Percentiles rank a stretch among this genome's conserved stretches.
These are phyloP conservation scores for Myodes glareolus DNA, from an alignment of 2,113 vertebrate species.

Conservation along the genomic window DNA sequence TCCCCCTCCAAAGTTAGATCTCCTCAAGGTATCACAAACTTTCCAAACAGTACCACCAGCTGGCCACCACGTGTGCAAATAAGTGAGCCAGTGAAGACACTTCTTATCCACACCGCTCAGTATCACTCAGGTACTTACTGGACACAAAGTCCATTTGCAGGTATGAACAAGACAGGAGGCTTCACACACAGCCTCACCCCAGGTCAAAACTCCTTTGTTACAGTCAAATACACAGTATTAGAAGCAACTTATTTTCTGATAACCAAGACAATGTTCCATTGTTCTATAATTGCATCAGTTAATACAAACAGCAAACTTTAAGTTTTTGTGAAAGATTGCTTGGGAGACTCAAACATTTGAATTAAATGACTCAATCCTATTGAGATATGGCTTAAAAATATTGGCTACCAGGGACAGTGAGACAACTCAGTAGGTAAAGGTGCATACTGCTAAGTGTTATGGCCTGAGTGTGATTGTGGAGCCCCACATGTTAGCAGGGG, in stretches of 20 bases:
- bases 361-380: neutral
- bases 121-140: neutral
- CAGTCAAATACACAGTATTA: neutral
- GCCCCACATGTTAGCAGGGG: neutral
- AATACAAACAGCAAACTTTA: neutral
- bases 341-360: neutral
- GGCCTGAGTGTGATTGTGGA: no score
- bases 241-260: neutral
- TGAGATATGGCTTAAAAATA: slow-evolving; percentile 6
- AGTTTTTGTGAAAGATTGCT: slow-evolving; percentile 25
- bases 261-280: neutral
- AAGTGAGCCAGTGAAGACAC: neutral
- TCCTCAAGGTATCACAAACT: neutral
- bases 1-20: neutral
- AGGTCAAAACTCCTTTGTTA: slow-evolving; percentile 10
- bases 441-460: neutral
- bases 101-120: neutral
- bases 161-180: neutral
- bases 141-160: neutral
- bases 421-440: neutral
- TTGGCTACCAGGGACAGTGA: neutral
- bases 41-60: neutral
- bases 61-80: neutral
- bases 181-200: neutral
- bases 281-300: neutral